Percentiles rank a stretch among this genome's conserved stretches.
These are phyloP conservation scores for Melanerpes formicivorus DNA, from an alignment of 2,113 vertebrate species.

Conservation along the genomic window DNA sequence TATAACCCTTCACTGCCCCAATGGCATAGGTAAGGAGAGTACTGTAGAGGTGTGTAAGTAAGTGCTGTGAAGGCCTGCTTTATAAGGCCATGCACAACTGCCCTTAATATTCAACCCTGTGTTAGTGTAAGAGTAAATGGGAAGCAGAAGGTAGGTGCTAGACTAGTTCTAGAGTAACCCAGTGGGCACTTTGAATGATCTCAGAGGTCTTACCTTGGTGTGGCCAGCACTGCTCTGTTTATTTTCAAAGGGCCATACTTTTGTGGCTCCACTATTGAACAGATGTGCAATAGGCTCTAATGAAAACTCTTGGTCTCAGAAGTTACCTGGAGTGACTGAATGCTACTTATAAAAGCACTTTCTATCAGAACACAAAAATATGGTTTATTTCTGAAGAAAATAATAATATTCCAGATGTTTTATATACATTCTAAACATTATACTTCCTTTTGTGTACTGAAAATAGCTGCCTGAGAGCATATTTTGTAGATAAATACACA, in stretches of 20 bases:
- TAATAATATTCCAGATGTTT: conserved; percentile 3
- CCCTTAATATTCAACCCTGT: neutral
- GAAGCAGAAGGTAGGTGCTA: neutral
- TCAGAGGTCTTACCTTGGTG: accelerated
- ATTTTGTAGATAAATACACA: conserved; percentile 60
- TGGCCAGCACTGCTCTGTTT: neutral
- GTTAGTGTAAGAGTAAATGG: neutral
- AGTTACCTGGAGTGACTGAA: neutral
- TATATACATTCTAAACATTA: neutral
- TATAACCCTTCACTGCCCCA: neutral
- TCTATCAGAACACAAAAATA: neutral
- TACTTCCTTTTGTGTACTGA: neutral
- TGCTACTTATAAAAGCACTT: neutral
- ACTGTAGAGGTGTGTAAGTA: neutral
- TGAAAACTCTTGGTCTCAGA: neutral
- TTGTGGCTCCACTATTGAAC: neutral
- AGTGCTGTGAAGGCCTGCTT: neutral
- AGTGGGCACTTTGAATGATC: neutral
- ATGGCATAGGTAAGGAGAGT: neutral
- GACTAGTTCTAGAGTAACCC: neutral
- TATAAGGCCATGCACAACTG: neutral
- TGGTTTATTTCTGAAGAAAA: conserved; percentile 20
- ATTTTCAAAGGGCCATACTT: neutral
- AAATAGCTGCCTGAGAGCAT: conserved; percentile 46
- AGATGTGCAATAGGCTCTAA: neutral